These are phyloP conservation scores for Drosophila asahinai DNA, from an alignment of 1,140 invertebrate genomes.

Conservation along the genomic window DNA sequence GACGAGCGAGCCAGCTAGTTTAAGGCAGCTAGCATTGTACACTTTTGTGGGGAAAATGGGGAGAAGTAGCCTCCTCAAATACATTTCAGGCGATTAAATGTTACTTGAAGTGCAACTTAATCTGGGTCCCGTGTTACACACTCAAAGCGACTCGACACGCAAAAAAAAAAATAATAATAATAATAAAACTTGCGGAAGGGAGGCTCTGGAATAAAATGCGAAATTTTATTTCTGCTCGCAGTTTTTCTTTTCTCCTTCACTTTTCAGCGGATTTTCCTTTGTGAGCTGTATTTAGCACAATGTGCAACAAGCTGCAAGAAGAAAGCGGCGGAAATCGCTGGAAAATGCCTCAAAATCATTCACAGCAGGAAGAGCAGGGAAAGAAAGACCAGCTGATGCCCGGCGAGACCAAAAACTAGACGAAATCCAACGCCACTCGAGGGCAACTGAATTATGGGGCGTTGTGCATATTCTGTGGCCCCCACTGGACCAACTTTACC, in stretches of 20 bases:
- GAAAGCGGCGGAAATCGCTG: constrained; percentile 20
- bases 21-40: background rate
- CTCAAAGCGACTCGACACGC: background rate
- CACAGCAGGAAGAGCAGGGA: background rate
- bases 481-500: constrained; percentile 3
- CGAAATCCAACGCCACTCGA: background rate
- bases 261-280: background rate
- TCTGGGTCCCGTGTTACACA: constrained; percentile 1
- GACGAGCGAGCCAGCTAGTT: background rate
- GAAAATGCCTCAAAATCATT: constrained; percentile 23
- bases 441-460: constrained; percentile 18
- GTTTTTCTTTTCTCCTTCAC: background rate
- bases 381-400: constrained; percentile 5
- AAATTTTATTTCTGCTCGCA: constrained; percentile 16
- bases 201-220: constrained; percentile 25
- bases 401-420: constrained; percentile 10
- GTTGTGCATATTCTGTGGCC: constrained; percentile 19
- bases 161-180: background rate
- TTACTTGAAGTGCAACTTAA: constrained; percentile 29
- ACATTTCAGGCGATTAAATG: constrained; percentile 30
- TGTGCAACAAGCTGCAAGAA: constrained; percentile 16
- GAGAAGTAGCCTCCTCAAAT: background rate
- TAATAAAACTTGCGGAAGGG: background rate
- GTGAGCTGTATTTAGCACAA: background rate
- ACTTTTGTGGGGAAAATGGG: background rate